Conservation (phyloP, 2,797 vertebrate genomes). For the Melanotaenia nigrans region DNA sequence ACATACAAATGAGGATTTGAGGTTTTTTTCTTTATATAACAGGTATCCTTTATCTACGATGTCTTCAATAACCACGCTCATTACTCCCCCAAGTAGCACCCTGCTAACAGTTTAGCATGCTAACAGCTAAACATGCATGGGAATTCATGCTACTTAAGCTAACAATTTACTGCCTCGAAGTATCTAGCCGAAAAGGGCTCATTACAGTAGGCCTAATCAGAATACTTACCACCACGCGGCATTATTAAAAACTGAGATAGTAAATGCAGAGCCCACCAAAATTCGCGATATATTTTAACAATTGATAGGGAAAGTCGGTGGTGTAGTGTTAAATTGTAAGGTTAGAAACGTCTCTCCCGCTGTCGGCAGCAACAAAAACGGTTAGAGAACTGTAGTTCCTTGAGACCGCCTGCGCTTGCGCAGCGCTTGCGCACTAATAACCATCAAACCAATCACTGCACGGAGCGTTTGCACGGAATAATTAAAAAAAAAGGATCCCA, state of each 20-base stretch:
- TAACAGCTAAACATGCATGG: conserved; percentile 63
- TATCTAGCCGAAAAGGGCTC: conserved; percentile 21
- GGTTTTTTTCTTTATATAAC: background rate
- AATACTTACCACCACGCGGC: conserved; percentile 84
- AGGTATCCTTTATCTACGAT: background rate
- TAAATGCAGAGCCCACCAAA: background rate
- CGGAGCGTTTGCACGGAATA: conserved; percentile 6
- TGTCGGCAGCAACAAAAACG: conserved; percentile 17
- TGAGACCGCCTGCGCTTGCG: background rate
- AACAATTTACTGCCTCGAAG: conserved; percentile 39
- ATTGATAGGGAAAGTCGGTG: background rate
- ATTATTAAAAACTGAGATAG: conserved; percentile 57
- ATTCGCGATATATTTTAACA: background rate
- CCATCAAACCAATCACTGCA: conserved; percentile 35
- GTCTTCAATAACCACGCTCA: background rate
- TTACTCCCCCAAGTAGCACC: background rate
- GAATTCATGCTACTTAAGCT: conserved; percentile 27
- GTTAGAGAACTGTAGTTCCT: conserved; percentile 2
- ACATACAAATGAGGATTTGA: background rate
- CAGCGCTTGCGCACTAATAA: conserved; percentile 31
- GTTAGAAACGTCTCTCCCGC: conserved; percentile 57
- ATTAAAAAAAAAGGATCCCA: background rate
- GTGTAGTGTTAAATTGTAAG: conserved; percentile 33
- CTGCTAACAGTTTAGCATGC: conserved; percentile 67
- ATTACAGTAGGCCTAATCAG: background rate